Conservation (phyloP, 2,797 vertebrate genomes). For the Salmo trutta region DNA sequence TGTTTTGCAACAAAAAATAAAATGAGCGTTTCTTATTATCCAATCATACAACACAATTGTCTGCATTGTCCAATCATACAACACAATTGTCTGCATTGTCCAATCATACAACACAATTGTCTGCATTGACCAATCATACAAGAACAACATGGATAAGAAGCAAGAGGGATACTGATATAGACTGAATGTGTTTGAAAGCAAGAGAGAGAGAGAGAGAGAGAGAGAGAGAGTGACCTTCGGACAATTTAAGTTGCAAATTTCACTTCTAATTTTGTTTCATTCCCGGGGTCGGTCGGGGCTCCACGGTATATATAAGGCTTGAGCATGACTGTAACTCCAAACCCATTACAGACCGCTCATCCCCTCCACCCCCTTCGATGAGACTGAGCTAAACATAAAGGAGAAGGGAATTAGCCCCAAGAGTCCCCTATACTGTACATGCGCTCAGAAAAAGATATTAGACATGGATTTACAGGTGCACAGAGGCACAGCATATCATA, state of each 20-base stretch:
- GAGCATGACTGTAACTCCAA: neutral
- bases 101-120: too few relatives aligned
- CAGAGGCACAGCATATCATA: neutral
- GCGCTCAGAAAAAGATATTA: neutral
- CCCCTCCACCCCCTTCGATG: neutral
- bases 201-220: neutral
- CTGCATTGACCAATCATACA: neutral
- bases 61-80: too few relatives aligned
- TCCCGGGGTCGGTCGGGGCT: neutral
- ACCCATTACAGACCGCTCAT: neutral
- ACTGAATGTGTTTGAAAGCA: too few relatives aligned
- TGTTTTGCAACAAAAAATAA: too few relatives aligned
- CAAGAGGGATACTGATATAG: neutral
- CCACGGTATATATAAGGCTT: neutral
- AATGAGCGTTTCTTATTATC: too few relatives aligned
- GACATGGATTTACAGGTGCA: conserved; percentile 3
- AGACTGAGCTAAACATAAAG: neutral
- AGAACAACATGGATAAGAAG: neutral
- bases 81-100: too few relatives aligned
- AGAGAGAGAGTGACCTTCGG: neutral
- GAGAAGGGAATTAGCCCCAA: neutral
- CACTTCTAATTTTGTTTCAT: neutral
- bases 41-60: too few relatives aligned
- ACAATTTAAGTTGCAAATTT: neutral
- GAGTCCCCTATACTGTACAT: neutral